Base-by-base conservation (phyloP, 2,113 vertebrate genomes). In the Microtus oregoni region DNA sequence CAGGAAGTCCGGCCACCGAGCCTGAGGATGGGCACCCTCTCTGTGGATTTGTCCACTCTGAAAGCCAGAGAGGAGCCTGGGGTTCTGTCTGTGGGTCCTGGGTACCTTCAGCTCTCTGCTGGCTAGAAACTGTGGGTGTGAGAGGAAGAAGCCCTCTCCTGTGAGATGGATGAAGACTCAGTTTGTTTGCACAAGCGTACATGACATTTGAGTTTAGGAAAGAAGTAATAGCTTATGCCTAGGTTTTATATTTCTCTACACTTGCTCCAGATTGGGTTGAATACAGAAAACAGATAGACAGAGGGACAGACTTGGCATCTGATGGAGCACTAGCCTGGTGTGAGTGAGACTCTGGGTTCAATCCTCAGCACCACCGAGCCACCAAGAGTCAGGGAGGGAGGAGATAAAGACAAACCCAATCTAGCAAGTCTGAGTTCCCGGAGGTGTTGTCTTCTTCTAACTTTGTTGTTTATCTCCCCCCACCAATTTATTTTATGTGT, bases 171-270 rank as follows among this genome's bases (percentile, higher is more conserved):
- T 1, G 1, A 35, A 65, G 72, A 20, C 32, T 12, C 19, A 41
- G 75, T 61, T 67, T 19, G 75, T 68, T 41, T 91, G n/a, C 55
- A 28, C 14, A 75, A 38, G 73, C 20, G 35, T 13, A 61, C 72
- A 19, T 75, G 55, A 50, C 55, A 22, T 82, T 14, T 75, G 94
- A 68, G 55, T 47, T 79, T 15, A 30, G 77, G 77, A 70, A 32
- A 47, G 88, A 93, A 58, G 68, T 38, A 65, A 50, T 32, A 24
- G 41, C 58, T 55, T 73, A 52, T 41, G 41, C 75, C 32, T 11
- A 50, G 44, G 22, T 50, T 83, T 95, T 96, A 17, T 77, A 72
- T 78, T 87, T 83, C 91, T 75, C 91, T 79, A 30, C 41, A 3
- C 95, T 79, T 52, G 35, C 35, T 93, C n/a, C 41, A 13, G 28